These are phyloP conservation scores for Thomomys bottae DNA, from an alignment of 2,113 vertebrate genomes.

Conservation along the genomic window DNA sequence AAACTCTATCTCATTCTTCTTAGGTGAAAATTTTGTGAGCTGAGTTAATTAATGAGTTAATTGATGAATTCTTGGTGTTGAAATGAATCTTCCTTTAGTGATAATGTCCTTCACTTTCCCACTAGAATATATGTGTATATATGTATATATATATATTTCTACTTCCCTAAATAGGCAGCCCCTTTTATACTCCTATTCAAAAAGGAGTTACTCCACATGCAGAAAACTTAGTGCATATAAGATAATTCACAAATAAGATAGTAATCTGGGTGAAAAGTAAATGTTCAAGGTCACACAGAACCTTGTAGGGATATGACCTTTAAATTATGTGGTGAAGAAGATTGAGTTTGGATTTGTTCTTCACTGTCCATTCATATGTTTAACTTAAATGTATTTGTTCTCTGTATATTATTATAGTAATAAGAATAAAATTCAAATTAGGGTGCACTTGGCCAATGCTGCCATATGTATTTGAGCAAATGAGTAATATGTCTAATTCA, in stretches of 20 bases:
- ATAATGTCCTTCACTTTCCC: background rate
- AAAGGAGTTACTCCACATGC: background rate
- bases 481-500: background rate
- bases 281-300: background rate
- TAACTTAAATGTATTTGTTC: background rate
- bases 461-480: background rate
- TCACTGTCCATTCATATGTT: background rate
- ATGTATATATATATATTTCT: too few species aligned
- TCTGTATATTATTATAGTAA: background rate
- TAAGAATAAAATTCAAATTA: conserved; percentile 5
- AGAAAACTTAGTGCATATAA: background rate
- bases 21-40: background rate
- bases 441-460: background rate
- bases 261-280: background rate
- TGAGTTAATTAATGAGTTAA: conserved; percentile 45
- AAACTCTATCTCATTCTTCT: background rate
- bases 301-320: background rate
- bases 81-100: background rate
- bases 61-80: background rate
- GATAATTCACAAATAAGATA: background rate
- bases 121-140: too few species aligned
- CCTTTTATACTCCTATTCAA: background rate
- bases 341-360: background rate
- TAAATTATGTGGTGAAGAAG: background rate
- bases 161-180: too few species aligned